Base-by-base conservation (phyloP, 2,888 invertebrate species). In the Lasioglossum lativentre region DNA sequence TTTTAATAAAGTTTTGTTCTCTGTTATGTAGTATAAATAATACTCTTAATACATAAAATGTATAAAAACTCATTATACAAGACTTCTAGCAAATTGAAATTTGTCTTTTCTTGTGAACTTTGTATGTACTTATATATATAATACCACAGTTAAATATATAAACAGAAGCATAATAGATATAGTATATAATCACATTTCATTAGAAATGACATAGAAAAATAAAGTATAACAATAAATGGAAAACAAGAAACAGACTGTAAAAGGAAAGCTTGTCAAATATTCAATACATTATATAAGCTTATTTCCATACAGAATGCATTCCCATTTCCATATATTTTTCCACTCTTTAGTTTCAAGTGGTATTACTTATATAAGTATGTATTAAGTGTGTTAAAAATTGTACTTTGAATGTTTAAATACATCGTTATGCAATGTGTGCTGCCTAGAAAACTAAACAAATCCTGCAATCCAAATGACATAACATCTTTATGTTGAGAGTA, bases 341-440 rank as follows among this genome's bases (percentile, higher is more conserved):
- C 70, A 40, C 4, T n/a, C 5, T n/a, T 70, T 40, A n/a, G n/a
- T 42, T 70, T 70, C n/a, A 40, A 40, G 40, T 70, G 70, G 70
- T 70, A 40, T 70, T 70, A 40, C n/a, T n/a, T 70, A 38, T 70
- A 38, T 70, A 70, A 70, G 40, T 70, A 70, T n/a, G 40, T 40
- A 70, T n/a, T 14, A 70, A 70, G 70, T 5, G 70, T 70, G 38
- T 70, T n/a, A 40, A 40, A 70, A 70, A 70, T 38, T 70, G 70
- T 70, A 70, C 40, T 12, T 70, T 40, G 40, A 70, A 72, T 45
- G 19, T 72, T 72, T 45, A 72, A 68, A 72, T 72, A 45, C 45
- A 72, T 30, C 8, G 45, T 45, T 45, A 47, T 45, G 42, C 30
- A 72, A 72, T 47, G 47, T 72, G 23, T 45, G 27, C 30, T 30